A percentile compares a stretch with the other conserved stretches of the same genome.
Conservation (phyloP, 2,888 invertebrate species). For the Mesoligia furuncula region DNA sequence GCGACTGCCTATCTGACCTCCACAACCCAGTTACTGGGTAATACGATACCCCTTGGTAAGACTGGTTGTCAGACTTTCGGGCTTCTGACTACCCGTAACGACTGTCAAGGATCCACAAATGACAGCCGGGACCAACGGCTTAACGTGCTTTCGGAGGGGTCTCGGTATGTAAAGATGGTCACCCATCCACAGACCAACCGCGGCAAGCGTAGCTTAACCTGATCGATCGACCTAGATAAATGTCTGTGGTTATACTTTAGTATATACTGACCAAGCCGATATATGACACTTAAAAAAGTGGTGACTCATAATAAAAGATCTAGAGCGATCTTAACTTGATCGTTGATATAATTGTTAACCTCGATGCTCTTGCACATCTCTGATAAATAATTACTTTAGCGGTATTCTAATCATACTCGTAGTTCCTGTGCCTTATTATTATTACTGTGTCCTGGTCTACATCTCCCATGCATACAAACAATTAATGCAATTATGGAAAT, state of each 20-base stretch:
- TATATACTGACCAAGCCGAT: not conserved
- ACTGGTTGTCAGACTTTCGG: no score
- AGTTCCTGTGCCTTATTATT: conserved; percentile 15
- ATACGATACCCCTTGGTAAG: no score
- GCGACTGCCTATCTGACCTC: no score
- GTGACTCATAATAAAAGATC: not conserved
- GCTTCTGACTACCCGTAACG: no score
- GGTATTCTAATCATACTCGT: conserved; percentile 8
- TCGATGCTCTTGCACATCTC: conserved; percentile 20
- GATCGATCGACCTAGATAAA: no score
- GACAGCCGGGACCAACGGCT: no score
- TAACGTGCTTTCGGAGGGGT: no score
- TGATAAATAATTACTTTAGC: conserved; percentile 30
- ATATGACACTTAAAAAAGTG: not conserved
- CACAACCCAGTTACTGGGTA: no score
- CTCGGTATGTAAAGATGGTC: no score
- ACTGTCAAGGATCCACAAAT: no score
- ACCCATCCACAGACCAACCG: no score
- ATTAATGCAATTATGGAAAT: conserved; percentile 16
- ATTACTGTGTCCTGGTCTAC: conserved; percentile 19
- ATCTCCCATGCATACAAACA: not conserved
- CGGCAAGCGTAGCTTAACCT: no score
- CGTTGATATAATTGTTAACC: conserved; percentile 19
- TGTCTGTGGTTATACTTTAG: not conserved
- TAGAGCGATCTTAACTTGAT: not conserved